Conservation (phyloP, 1,140 invertebrate genomes). For the Drosophila repleta region DNA sequence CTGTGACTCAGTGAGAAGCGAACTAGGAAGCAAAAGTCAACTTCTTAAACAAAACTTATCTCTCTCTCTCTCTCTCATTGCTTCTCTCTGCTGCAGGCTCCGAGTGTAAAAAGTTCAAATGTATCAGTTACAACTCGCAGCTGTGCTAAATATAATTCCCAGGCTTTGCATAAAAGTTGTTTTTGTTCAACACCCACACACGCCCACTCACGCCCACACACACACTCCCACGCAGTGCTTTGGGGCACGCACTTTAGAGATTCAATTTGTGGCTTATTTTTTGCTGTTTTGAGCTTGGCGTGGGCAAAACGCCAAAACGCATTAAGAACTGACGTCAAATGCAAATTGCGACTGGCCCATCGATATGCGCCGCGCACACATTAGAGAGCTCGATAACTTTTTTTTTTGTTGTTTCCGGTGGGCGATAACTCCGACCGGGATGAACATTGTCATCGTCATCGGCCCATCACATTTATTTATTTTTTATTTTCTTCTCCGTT, state of each 20-base stretch:
- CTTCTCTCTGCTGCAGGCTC: neutral
- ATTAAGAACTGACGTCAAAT: conserved; percentile 25
- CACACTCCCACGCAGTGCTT: neutral
- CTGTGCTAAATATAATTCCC: conserved; percentile 37
- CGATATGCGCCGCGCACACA: neutral
- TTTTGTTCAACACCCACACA: conserved; percentile 19
- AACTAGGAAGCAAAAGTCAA: no score
- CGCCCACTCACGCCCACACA: conserved; percentile 3
- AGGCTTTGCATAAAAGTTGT: conserved; percentile 40
- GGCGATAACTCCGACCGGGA: neutral
- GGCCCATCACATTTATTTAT: neutral
- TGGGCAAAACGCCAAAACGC: conserved; percentile 22
- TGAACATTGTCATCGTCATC: neutral
- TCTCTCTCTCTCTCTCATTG: no score
- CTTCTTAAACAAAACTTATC: no score
- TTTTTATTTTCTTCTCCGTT: neutral
- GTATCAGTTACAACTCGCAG: conserved; percentile 7
- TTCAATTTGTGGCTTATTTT: conserved; percentile 31
- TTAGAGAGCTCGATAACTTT: conserved; percentile 11
- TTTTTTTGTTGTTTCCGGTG: no score
- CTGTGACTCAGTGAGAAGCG: no score
- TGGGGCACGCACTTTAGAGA: conserved; percentile 21
- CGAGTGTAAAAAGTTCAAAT: neutral
- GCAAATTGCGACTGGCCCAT: conserved; percentile 25
- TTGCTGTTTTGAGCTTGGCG: neutral